phyloP scores from a whole-genome alignment of 2,113 vertebrate species.

The Sturnira hondurensis region DNA sequence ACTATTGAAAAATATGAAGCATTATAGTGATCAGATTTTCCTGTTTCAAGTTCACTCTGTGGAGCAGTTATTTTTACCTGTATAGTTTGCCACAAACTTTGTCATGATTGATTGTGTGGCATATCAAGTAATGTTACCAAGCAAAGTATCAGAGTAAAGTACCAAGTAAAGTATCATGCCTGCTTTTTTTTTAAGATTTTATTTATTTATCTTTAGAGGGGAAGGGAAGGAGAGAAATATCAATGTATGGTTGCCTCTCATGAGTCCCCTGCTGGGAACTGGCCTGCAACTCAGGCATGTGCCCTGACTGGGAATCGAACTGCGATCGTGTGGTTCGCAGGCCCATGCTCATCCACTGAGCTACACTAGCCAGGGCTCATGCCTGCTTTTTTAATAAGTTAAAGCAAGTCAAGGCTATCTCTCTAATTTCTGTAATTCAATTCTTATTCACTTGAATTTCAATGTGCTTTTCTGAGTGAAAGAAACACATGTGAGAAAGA shows the following conservation, averaged over 20 bases:
- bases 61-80: background rate
- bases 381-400: background rate
- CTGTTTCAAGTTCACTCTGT: background rate
- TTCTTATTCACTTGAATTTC: background rate
- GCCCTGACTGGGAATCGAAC: too few relatives aligned
- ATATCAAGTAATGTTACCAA: conserved; percentile 6
- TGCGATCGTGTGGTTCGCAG: too few relatives aligned
- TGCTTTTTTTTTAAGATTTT: too few relatives aligned
- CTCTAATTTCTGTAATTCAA: background rate
- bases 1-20: background rate
- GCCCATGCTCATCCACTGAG: too few relatives aligned
- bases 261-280: too few relatives aligned
- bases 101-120: background rate
- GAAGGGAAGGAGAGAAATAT: too few relatives aligned
- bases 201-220: too few relatives aligned
- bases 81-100: background rate
- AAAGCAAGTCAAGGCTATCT: background rate
- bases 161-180: too few relatives aligned
- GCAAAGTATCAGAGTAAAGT: background rate
- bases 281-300: too few relatives aligned
- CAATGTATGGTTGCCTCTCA: too few relatives aligned
- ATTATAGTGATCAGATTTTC: conserved; percentile 18
- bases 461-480: conserved; percentile 20
- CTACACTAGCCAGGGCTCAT: too few relatives aligned
- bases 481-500: background rate